phyloP scores from a whole-genome alignment of 2,797 vertebrate species.

The Falco rusticolus region DNA sequence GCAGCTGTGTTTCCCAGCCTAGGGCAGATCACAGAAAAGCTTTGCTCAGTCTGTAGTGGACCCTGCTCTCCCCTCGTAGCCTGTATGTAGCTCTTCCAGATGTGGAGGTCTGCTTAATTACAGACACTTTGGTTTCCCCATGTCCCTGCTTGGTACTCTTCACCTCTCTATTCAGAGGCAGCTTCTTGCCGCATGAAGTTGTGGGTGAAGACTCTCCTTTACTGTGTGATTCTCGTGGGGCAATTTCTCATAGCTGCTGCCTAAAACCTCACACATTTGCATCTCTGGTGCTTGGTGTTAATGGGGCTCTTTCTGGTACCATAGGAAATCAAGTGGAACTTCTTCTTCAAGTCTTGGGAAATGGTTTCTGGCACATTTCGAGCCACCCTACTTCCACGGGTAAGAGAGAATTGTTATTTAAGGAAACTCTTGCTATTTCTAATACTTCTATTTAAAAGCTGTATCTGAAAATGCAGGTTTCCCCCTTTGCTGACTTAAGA shows the following conservation, averaged over 20 bases:
- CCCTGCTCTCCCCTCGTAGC: background rate
- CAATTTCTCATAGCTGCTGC: background rate
- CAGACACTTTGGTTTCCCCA: background rate
- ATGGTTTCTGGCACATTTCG: slow-evolving; percentile 97
- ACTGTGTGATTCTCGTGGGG: background rate
- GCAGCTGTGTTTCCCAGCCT: background rate
- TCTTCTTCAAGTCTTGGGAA: slow-evolving; percentile 98
- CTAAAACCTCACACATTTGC: background rate
- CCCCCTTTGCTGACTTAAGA: background rate
- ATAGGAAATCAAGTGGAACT: slow-evolving; percentile 94
- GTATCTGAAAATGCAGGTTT: background rate
- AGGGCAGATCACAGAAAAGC: background rate
- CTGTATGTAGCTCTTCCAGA: background rate
- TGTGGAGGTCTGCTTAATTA: background rate
- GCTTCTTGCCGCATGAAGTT: background rate
- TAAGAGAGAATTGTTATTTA: slow-evolving; percentile 60
- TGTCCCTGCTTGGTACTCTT: background rate
- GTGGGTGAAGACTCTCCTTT: background rate
- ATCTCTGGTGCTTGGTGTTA: background rate
- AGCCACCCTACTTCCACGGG: slow-evolving; percentile 91
- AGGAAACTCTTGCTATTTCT: background rate
- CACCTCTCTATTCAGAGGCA: background rate
- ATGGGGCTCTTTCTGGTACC: slow-evolving; percentile 23
- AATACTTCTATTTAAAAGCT: background rate
- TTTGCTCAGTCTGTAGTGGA: background rate